Conservation (phyloP, 2,797 vertebrate species). For the Pseudotriccus pelzelni region DNA sequence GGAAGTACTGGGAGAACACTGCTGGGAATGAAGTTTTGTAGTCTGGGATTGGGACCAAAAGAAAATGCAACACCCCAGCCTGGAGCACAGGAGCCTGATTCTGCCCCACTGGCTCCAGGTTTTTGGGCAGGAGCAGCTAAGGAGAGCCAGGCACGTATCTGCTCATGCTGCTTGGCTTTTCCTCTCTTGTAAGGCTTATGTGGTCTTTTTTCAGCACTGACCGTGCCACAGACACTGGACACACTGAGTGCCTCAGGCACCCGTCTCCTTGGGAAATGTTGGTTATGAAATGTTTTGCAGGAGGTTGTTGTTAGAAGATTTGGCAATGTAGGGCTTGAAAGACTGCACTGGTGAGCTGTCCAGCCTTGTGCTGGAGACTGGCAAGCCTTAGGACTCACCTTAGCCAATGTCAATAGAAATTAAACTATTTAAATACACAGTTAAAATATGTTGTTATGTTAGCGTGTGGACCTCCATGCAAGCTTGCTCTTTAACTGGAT, state of each 20-base stretch:
- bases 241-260: not conserved
- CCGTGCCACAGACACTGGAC: fast-evolving
- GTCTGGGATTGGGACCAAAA: not conserved
- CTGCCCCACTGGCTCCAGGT: not conserved
- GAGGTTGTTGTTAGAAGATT: not conserved
- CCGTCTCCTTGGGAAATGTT: not conserved
- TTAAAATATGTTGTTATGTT: constrained; percentile 61
- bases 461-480: constrained; percentile 54
- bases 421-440: constrained; percentile 40
- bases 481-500: constrained; percentile 24
- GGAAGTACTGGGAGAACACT: not conserved
- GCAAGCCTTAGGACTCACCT: not conserved
- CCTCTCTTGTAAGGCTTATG: not conserved
- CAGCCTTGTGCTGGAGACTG: not conserved
- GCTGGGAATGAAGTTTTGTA: not conserved
- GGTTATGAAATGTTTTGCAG: not conserved
- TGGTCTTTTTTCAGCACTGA: not conserved
- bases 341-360: not conserved
- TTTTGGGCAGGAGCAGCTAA: not conserved
- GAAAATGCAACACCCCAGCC: not conserved
- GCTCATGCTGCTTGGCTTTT: not conserved
- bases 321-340: not conserved
- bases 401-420: constrained; percentile 49
- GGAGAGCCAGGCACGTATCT: fast-evolving
- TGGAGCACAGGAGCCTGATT: not conserved